Evolutionary conservation across 2,888 invertebrate species (phyloP).

Genomic region (Protophormia terraenovae): DNA sequence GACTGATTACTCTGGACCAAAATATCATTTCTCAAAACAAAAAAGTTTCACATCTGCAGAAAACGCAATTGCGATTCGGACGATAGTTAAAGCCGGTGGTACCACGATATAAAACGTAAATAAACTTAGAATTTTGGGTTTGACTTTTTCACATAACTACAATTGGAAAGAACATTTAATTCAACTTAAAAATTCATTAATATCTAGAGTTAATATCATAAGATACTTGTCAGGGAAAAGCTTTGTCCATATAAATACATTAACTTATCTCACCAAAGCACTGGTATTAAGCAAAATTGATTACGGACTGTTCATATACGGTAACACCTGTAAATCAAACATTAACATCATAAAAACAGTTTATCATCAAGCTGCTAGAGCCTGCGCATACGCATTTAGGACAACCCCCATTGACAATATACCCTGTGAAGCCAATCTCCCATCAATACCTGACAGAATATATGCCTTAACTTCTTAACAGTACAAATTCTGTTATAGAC

Average conservation of each 20-base stretch:
- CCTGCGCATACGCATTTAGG: neutral
- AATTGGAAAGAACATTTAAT: conserved; percentile 1
- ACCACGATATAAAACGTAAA: neutral
- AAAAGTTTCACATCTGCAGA: conserved; percentile 23
- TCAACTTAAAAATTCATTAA: neutral
- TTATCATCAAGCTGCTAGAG: conserved; percentile 5
- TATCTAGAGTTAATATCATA: neutral
- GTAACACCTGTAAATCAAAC: conserved; percentile 1
- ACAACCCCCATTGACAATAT: neutral
- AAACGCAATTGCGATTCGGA: neutral
- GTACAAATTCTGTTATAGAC: neutral
- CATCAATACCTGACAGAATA: neutral
- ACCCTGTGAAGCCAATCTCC: neutral
- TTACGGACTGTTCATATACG: neutral
- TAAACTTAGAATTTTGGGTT: neutral
- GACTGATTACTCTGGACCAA: conserved; percentile 12
- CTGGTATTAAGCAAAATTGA: neutral
- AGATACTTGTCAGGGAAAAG: neutral
- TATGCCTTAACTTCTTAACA: neutral
- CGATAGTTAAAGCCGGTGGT: neutral
- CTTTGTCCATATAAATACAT: neutral
- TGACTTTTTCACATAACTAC: neutral
- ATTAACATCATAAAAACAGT: neutral
- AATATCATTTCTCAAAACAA: neutral
- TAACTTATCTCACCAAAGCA: neutral